Evolutionary conservation across 2,797 vertebrate genomes (phyloP).

Genomic region (Antrozous pallidus): DNA sequence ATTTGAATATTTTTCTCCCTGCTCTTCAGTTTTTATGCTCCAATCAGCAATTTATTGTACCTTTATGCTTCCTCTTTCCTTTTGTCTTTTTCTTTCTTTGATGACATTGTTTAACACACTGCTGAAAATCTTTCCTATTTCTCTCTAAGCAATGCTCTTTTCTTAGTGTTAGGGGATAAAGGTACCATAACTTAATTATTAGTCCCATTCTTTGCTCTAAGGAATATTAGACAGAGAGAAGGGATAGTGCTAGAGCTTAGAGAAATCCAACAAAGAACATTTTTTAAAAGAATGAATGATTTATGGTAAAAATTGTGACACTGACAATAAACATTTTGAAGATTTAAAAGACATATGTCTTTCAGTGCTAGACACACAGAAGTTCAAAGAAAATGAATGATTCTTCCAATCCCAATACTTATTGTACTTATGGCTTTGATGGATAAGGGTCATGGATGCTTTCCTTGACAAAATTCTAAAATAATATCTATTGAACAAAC

Average conservation of each 20-base stretch:
- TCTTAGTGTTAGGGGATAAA: background rate
- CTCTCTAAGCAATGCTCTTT: background rate
- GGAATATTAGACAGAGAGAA: background rate
- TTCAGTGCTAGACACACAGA: background rate
- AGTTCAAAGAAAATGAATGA: background rate
- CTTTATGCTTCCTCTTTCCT: background rate
- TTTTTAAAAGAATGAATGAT: background rate
- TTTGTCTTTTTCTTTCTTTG: slow-evolving; percentile 3
- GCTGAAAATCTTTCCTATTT: background rate
- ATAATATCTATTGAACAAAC: background rate
- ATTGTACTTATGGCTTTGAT: background rate
- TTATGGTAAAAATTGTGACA: background rate
- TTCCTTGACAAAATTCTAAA: slow-evolving; percentile 42
- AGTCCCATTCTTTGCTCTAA: background rate
- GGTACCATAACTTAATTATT: background rate
- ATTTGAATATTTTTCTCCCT: background rate
- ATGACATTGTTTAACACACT: background rate
- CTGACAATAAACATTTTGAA: slow-evolving; percentile 12
- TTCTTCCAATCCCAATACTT: background rate
- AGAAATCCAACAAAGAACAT: background rate
- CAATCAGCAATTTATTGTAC: background rate
- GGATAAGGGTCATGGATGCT: background rate
- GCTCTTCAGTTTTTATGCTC: background rate
- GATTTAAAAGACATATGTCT: background rate
- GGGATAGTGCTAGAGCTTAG: background rate